A percentile compares a stretch with the other conserved stretches of the same genome.
These are phyloP conservation scores for Myripristis jacobus DNA, from an alignment of 2,797 vertebrate species.

Conservation along the genomic window DNA sequence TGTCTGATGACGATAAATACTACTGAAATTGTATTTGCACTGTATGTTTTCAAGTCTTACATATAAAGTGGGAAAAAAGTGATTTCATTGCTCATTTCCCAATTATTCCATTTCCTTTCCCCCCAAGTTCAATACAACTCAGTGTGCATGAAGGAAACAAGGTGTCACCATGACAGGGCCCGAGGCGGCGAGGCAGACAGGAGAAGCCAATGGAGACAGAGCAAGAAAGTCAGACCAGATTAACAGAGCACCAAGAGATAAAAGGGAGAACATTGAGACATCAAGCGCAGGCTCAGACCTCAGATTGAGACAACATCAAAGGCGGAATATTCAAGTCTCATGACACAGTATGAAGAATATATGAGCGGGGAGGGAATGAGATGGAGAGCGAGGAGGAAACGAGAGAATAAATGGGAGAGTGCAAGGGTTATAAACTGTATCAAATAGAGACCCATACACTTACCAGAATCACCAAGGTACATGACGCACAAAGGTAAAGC, in stretches of 20 bases:
- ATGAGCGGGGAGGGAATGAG: constrained; percentile 58
- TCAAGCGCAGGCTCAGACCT: constrained; percentile 70
- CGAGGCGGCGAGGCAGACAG: constrained; percentile 67
- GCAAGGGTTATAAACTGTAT: constrained; percentile 62
- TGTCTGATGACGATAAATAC: constrained; percentile 7
- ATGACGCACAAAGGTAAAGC: constrained; percentile 19
- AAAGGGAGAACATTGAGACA: constrained; percentile 74
- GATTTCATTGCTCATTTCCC: constrained; percentile 12
- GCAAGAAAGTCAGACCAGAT: constrained; percentile 65
- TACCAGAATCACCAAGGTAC: constrained; percentile 58
- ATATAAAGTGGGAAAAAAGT: background rate
- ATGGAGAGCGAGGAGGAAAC: constrained; percentile 38
- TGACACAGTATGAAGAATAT: constrained; percentile 70
- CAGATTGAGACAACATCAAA: constrained; percentile 75
- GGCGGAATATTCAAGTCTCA: constrained; percentile 73
- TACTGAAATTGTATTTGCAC: background rate
- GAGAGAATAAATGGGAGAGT: constrained; percentile 63
- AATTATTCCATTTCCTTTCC: background rate
- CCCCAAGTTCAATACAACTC: constrained; percentile 11
- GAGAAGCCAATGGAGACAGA: constrained; percentile 50
- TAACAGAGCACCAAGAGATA: constrained; percentile 66
- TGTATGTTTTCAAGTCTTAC: background rate
- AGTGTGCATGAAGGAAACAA: constrained; percentile 23
- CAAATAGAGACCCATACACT: constrained; percentile 64
- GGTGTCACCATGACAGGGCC: constrained; percentile 7